phyloP scores from a whole-genome alignment of 2,888 invertebrate genomes.

The Cataglyphis albicans region DNA sequence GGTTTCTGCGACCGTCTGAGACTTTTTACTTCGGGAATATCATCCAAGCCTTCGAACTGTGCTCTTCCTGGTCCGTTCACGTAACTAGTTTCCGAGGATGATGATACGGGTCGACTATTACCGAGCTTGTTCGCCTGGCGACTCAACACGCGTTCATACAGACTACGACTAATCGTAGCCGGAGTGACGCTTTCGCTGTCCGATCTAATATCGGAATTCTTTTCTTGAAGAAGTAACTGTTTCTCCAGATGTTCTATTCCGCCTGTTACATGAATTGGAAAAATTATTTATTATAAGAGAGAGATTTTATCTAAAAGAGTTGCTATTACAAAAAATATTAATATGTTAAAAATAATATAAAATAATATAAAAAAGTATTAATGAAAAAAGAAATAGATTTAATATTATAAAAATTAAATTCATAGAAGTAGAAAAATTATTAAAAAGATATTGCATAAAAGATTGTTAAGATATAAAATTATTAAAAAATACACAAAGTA shows the following conservation, averaged over 20 bases:
- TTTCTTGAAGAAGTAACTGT: slow-evolving; percentile 89
- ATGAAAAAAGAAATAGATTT: not conserved
- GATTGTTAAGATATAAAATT: not conserved
- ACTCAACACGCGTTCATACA: slow-evolving; percentile 92
- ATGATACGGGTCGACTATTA: slow-evolving; percentile 52
- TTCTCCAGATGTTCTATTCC: slow-evolving; percentile 95
- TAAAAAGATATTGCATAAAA: not conserved
- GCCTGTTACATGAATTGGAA: slow-evolving; percentile 86
- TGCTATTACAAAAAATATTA: not conserved
- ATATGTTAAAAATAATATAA: not conserved
- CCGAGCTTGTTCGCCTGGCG: slow-evolving; percentile 77
- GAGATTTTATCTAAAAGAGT: not conserved
- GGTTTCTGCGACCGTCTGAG: slow-evolving; percentile 87
- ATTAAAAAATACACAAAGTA: not conserved
- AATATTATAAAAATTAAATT: not conserved
- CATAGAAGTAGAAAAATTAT: not conserved
- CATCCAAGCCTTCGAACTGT: slow-evolving; percentile 86
- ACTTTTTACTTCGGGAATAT: slow-evolving; percentile 83
- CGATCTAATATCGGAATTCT: slow-evolving; percentile 82
- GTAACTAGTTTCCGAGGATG: slow-evolving; percentile 79
- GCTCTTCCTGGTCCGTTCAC: slow-evolving; percentile 88
- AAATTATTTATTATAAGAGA: slow-evolving; percentile 1
- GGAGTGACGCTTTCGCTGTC: slow-evolving; percentile 87
- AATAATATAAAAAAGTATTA: not conserved
- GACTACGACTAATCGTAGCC: slow-evolving; percentile 90